Conservation (phyloP, 2,888 invertebrate species). For the Pseudanteris insignis region DNA sequence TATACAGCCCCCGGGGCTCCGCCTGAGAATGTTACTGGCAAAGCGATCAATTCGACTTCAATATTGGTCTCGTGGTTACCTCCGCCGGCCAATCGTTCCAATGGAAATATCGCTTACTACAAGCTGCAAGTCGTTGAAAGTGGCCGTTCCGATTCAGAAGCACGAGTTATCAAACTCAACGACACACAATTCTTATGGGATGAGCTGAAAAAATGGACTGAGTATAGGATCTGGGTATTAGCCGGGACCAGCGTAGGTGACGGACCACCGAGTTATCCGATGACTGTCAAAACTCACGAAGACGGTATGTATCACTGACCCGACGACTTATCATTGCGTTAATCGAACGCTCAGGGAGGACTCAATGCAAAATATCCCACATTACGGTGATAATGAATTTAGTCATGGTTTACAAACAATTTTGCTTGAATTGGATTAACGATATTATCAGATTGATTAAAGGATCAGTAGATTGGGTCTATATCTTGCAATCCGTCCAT, state of each 20-base stretch:
- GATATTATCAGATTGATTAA: no score
- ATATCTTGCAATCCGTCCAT: background rate
- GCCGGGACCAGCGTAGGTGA: constrained; percentile 97
- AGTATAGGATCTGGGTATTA: constrained; percentile 95
- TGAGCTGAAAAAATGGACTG: constrained; percentile 93
- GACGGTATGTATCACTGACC: constrained; percentile 86
- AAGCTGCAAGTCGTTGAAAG: constrained; percentile 90
- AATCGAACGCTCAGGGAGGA: constrained; percentile 44
- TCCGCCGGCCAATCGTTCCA: constrained; percentile 88
- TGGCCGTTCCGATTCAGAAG: constrained; percentile 85
- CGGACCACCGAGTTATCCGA: constrained; percentile 91
- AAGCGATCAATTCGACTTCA: constrained; percentile 87
- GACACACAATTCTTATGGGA: constrained; percentile 83
- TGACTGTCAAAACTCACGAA: constrained; percentile 94
- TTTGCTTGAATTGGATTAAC: no score
- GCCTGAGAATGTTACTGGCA: constrained; percentile 91
- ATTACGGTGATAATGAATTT: no score
- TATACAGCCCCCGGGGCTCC: constrained; percentile 93
- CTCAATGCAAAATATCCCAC: constrained; percentile 47
- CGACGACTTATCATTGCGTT: constrained; percentile 50
- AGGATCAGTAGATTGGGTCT: no score
- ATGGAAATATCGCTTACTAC: constrained; percentile 94
- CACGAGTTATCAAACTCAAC: constrained; percentile 81
- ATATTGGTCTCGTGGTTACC: constrained; percentile 93
- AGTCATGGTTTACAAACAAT: no score